Evolutionary conservation across 2,797 vertebrate species (phyloP), one percentile per base, ranked within the genome.

Genomic region (Holocentrus rufus): DNA sequence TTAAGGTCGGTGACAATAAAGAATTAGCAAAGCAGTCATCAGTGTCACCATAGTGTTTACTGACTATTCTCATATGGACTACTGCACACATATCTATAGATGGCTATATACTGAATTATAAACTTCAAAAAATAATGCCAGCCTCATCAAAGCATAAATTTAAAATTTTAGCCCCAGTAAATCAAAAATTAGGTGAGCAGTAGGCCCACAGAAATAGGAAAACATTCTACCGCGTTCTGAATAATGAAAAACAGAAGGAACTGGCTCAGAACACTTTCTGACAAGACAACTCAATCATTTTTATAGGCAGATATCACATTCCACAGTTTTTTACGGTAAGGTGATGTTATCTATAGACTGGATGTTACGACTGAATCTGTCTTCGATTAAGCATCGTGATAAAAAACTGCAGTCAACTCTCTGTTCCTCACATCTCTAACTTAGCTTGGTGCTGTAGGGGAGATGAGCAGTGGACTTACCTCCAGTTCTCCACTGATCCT

Each of bases 391-490:
- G 4, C 42, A 25, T 39, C 39, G 27, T 60, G 27, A 39, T 39
- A 39, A 39, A 39, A 13, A 13, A 10, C 8, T 39, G 36, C 65
- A 67, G 4, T 30, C 46, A 2, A 69, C 67, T 85, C 18, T 73
- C 30, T 46, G 18, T 65, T 65, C 27, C 76, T 61, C 79, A 81
- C 65, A 77, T 62, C 65, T 87, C 60, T 22, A 39, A 76, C 15
- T 42, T 53, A 76, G 49, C n/a, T 3, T 66, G 62, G 31, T 69
- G 69, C 61, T 77, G 72, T 59, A 52, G 78, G 67, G 65, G 44
- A 65, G 75, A 86, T 85, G 88, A 80, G 81, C 77, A 79, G 85
- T 87, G 72, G 77, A 88, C 90, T 90, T 85, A 93, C 92, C 88
- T 85, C 78, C 78, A 25, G 66, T 22, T 14, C 76, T 79, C 72